Percentiles rank a stretch among this genome's conserved stretches.
Conservation (phyloP, 2,113 vertebrate species). For the Cervus canadensis region DNA sequence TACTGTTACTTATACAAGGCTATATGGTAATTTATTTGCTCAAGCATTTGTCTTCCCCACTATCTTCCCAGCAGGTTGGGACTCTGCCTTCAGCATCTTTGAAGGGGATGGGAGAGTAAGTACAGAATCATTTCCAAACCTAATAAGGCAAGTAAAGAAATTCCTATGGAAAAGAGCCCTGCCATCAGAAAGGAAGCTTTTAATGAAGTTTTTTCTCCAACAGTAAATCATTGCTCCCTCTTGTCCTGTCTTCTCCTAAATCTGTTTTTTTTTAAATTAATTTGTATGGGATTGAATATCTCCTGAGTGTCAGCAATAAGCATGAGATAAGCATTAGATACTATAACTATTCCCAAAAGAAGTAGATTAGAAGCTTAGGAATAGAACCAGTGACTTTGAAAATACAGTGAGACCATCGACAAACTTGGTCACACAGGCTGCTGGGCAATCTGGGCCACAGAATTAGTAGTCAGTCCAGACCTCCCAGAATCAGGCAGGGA, state of each 20-base stretch:
- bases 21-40: not conserved
- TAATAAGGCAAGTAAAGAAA: conserved; percentile 20
- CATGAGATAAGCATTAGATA: not conserved
- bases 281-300: not conserved
- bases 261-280: not conserved
- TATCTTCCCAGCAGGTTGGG: not conserved
- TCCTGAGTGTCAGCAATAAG: not conserved
- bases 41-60: not conserved
- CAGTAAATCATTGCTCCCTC: not conserved
- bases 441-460: not conserved
- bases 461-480: not conserved
- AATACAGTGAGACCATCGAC: not conserved
- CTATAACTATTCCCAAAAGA: not conserved
- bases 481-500: not conserved
- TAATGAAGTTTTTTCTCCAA: not conserved
- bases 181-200: not conserved
- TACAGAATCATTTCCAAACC: not conserved
- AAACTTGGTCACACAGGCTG: not conserved
- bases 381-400: not conserved
- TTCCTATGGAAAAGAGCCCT: not conserved
- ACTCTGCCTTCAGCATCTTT: not conserved
- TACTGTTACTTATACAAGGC: not conserved
- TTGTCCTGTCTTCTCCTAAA: not conserved
- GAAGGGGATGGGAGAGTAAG: not conserved
- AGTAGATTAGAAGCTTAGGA: not conserved